Base-by-base conservation (phyloP, 2,888 invertebrate species). In the Druceiella hillmani region DNA sequence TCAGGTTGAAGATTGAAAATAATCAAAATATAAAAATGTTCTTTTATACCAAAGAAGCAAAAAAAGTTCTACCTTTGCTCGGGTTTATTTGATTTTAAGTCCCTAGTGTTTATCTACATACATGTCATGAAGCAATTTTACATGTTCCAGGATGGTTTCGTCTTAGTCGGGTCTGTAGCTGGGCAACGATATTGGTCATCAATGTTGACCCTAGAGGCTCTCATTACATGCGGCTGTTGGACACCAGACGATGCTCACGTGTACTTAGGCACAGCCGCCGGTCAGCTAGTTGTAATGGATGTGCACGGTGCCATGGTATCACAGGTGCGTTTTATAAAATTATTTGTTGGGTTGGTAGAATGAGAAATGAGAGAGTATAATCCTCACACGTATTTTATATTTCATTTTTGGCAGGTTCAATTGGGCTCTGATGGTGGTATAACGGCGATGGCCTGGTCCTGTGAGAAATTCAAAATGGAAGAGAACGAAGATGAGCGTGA, bases 101-200 rank as follows among this genome's bases (percentile, higher is more conserved):
- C n/a, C n/a, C n/a, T n/a, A n/a, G n/a, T n/a, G n/a, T n/a, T n/a
- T n/a, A n/a, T n/a, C n/a, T n/a, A n/a, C n/a, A n/a, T n/a, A n/a
- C n/a, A n/a, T n/a, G n/a, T n/a, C n/a, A n/a, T n/a, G n/a, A n/a
- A n/a, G n/a, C n/a, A n/a, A n/a, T n/a, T n/a, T n/a, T n/a, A n/a
- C 9, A 9, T 10, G 5, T 53, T 58, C 2, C 64, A 91, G 81
- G 98, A 99, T 69, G 97, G 97, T 10, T 99, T 99, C 65, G 97
- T 99, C 5, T 68, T 99, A 51, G 98, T 99, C 25, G 98, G 95
- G 1, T 95, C 94, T 2, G 97, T 95, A 44, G 92, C 92, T 1
- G 97, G 97, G 0, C 97, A 97, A 63, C 77, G 98, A 5, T 95
- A 95, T 66, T 98, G 98, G 98, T 97, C 97, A 1, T 92, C 93